These are phyloP conservation scores for Dromius quadrimaculatus DNA, from an alignment of 2,888 invertebrate genomes.

Conservation along the genomic window DNA sequence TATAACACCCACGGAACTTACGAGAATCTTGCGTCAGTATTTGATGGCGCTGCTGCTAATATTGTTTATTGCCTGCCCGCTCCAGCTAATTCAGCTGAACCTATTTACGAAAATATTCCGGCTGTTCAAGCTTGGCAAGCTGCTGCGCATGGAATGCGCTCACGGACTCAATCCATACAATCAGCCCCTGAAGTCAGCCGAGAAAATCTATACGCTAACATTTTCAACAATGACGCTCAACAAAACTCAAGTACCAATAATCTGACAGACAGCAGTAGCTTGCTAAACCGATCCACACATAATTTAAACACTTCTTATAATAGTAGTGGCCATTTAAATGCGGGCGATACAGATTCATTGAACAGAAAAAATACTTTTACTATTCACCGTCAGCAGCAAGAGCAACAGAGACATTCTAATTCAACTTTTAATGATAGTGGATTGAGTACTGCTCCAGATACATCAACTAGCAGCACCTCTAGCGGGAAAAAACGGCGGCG, in stretches of 20 bases:
- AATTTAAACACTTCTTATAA: constrained; percentile 55
- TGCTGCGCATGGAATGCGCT: constrained; percentile 60
- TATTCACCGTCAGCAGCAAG: constrained; percentile 27
- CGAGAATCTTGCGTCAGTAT: constrained; percentile 76
- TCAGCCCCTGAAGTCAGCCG: constrained; percentile 73
- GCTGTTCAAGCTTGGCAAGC: constrained; percentile 69
- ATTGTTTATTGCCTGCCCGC: constrained; percentile 75
- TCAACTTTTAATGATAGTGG: constrained; percentile 51
- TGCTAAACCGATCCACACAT: constrained; percentile 56
- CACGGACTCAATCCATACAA: constrained; percentile 77
- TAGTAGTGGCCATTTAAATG: constrained; percentile 53
- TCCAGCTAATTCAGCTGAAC: constrained; percentile 71
- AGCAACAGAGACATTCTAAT: constrained; percentile 20
- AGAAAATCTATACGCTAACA: constrained; percentile 63
- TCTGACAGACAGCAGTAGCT: constrained; percentile 55
- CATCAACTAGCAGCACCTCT: constrained; percentile 56
- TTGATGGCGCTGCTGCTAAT: constrained; percentile 68
- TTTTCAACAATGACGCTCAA: constrained; percentile 36
- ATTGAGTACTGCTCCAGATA: constrained; percentile 53
- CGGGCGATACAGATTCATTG: constrained; percentile 42
- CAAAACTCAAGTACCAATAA: constrained; percentile 55
- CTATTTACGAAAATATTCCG: constrained; percentile 86
- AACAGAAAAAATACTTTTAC: constrained; percentile 46
- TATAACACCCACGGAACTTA: constrained; percentile 76
- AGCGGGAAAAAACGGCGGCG: constrained; percentile 72